These are phyloP conservation scores for Zoanthus gigantus DNA, from an alignment of 92 coral and sea anemone species.

Conservation along the genomic window DNA sequence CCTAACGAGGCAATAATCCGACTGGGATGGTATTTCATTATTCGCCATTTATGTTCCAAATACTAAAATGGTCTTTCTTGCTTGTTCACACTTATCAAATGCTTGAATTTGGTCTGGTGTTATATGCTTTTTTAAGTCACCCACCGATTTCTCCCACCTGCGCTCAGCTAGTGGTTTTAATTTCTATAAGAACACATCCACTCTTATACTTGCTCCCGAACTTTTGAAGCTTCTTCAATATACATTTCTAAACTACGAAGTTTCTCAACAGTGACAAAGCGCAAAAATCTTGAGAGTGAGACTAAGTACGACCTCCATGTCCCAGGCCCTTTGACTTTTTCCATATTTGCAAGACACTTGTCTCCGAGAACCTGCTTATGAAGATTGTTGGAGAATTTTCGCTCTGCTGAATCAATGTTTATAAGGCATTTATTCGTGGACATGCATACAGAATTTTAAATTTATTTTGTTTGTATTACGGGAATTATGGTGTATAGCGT, in stretches of 20 bases:
- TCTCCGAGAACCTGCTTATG: slow-evolving; percentile 57
- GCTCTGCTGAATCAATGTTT: slow-evolving; percentile 53
- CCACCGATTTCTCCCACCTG: slow-evolving; percentile 57
- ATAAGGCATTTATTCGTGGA: no score
- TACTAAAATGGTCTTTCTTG: slow-evolving; percentile 48
- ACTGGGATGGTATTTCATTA: no score
- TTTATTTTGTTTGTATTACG: no score
- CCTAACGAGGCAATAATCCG: no score
- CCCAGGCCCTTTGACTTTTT: slow-evolving; percentile 44
- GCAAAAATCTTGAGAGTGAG: slow-evolving; percentile 26
- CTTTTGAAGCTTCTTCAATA: slow-evolving; percentile 41
- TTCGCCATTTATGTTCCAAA: no score
- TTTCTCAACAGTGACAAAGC: slow-evolving; percentile 41
- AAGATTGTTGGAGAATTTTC: slow-evolving; percentile 40
- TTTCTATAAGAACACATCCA: slow-evolving; percentile 40
- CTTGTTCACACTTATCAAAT: slow-evolving; percentile 48
- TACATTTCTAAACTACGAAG: slow-evolving; percentile 27
- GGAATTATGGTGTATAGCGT: no score
- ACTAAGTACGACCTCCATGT: slow-evolving; percentile 37
- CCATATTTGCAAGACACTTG: slow-evolving; percentile 51
- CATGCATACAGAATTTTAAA: no score
- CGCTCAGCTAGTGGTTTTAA: slow-evolving; percentile 40
- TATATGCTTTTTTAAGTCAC: slow-evolving; percentile 52
- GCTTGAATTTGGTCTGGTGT: slow-evolving; percentile 53
- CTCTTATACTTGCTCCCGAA: slow-evolving; percentile 51